Evolutionary conservation across 2,888 invertebrate genomes (phyloP).

Genomic region (Acanthoscelides obtectus): DNA sequence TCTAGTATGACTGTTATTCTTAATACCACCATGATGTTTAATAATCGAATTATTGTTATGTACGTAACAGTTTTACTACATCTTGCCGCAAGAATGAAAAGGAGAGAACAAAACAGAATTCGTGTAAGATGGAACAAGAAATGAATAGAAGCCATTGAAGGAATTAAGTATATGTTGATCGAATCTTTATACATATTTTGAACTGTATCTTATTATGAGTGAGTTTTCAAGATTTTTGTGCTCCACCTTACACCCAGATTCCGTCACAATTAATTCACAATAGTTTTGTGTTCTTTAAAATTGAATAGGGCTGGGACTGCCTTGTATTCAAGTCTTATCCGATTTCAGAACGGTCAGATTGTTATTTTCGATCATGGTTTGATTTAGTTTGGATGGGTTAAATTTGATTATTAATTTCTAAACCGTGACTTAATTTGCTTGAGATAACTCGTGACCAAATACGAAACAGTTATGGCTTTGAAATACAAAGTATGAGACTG

Average conservation of each 20-base stretch:
- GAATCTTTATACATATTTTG: background rate
- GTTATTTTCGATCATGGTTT: background rate
- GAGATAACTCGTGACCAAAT: background rate
- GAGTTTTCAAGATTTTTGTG: background rate
- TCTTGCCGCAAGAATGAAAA: background rate
- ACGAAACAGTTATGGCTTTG: background rate
- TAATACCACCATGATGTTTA: constrained; percentile 1
- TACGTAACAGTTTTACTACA: background rate
- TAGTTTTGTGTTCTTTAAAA: background rate
- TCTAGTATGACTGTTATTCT: background rate
- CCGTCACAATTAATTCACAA: background rate
- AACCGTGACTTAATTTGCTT: background rate
- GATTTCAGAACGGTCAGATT: background rate
- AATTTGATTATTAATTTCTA: background rate
- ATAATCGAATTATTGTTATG: background rate
- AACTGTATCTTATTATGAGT: background rate
- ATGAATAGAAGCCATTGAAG: background rate
- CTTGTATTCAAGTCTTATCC: background rate
- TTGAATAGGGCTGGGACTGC: no score
- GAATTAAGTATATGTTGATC: background rate
- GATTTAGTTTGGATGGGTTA: background rate
- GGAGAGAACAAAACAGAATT: background rate
- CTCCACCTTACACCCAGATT: background rate
- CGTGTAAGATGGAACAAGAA: background rate
- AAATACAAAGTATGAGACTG: background rate